Evolutionary conservation across 2,797 vertebrate genomes (phyloP).

Genomic region (Tokudaia muenninki): DNA sequence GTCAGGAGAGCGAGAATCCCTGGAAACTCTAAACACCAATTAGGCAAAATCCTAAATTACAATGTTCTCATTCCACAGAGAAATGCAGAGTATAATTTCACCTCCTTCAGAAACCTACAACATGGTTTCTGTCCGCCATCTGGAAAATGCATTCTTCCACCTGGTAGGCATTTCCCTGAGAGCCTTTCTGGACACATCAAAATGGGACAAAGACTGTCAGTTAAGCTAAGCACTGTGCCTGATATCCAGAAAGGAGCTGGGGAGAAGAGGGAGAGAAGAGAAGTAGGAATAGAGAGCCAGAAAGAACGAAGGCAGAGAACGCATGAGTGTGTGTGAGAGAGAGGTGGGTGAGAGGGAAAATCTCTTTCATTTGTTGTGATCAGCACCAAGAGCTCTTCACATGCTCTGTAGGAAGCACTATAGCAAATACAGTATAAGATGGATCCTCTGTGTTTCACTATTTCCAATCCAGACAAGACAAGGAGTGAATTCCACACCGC

Average conservation of each 20-base stretch:
- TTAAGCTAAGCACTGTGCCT: neutral
- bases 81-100: slow-evolving; percentile 51
- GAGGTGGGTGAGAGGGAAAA: no score
- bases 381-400: no score
- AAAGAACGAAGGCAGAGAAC: neutral
- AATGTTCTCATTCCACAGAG: slow-evolving; percentile 61
- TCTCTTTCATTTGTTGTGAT: neutral
- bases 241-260: neutral
- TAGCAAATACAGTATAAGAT: neutral
- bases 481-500: neutral
- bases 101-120: slow-evolving; percentile 52
- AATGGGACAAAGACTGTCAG: accelerated
- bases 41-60: slow-evolving; percentile 76
- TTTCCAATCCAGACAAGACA: neutral
- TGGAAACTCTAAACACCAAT: slow-evolving; percentile 69
- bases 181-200: neutral
- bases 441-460: neutral
- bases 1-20: neutral
- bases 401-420: neutral
- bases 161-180: neutral
- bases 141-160: neutral
- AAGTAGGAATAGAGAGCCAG: no score
- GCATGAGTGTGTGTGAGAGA: no score
- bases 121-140: neutral
- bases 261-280: no score